Evolutionary conservation across 2,113 vertebrate species (phyloP), one percentile per base, ranked within the genome.

Genomic region (Pseudolaguvia tuberculata): DNA sequence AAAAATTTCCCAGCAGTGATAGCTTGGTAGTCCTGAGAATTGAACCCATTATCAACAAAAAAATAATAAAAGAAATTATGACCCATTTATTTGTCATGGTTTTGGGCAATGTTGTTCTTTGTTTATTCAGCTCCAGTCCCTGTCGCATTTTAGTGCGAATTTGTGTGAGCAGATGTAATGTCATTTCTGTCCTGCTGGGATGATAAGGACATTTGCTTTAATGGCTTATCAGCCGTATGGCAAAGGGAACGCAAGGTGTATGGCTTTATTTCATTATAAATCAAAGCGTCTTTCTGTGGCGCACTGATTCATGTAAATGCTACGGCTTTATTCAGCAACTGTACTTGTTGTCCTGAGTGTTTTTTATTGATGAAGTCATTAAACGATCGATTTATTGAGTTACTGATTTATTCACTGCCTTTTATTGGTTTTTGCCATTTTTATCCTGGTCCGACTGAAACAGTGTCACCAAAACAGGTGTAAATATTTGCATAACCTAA

Each of bases 271-370:
- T 52, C 50, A 21, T 13, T 7, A 17, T 70, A 21, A 12, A 53
- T 35, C 67, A 70, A 53, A 35, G 11, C 20, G 2, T 6, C 4
- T 53, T 53, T 39, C 35, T 52, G 35, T 68, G 47, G 23, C 48
- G n/a, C 1, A 29, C 4, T 51, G 67, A 80, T 80, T 80, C 75
- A 80, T 79, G 66, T 61, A 67, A 53, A 71, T 77, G 70, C 74
- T 59, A 57, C 47, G 65, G 45, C 66, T 71, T 79, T 27, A 29
- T 48, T 70, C 63, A 58, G 66, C 58, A 74, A 68, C 23, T 11
- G 42, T 50, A 25, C 21, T 21, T 70, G 25, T 55, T 45, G 39
- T 59, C 20, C 57, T 42, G 67, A 15, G 39, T 65, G 20, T 42
- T 21, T 62, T 48, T 68, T 6, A 68, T n/a, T 2, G 45, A 51